Evolutionary conservation across 1,140 invertebrate genomes (phyloP), one percentile per base, ranked within the genome.

Genomic region (Globodera ellingtonae): DNA sequence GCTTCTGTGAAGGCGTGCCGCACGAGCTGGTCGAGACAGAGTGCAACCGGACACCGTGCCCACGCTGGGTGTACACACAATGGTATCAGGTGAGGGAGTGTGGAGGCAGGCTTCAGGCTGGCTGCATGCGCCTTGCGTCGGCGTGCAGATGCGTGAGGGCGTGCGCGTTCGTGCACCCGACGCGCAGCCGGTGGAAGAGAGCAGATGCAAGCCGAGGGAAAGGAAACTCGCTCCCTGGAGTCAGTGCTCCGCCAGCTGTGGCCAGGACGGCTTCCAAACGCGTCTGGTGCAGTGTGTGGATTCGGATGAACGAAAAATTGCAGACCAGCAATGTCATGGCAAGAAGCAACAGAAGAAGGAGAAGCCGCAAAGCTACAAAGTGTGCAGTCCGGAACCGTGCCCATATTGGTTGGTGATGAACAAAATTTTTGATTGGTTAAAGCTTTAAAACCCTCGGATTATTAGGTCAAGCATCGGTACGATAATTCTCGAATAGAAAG

Each of bases 81-180:
- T 89, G 87, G 87, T 81, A 66, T 35, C 82, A 86, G 71, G 82
- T 83, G 76, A 82, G 52, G 35, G 35, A 21, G 44, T 8, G 8
- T 35, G 0, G 2, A 47, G 67, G 21, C 13, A 56, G 35, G n/a
- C 35, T 0, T 35, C 35, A 1, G 35, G 35, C 35, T 35, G 35
- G 0, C 35, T 35, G 35, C 35, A 35, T 35, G 35, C 35, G 35
- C 35, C 35, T 35, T 2, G 92, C 52, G 91, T 90, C 44, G 94
- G 94, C 8, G 89, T 91, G 8, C 92, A 93, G 84, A 91, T 89
- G 35, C 90, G 94, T 44, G 91, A 89, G 71, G 92, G 6, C 94
- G 93, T 90, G 92, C 76, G 73, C 84, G 71, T 65, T 70, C 72
- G 24, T 46, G 59, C 5, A 13, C 44, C 35, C 35, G 21, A 72